phyloP scores from a whole-genome alignment of 2,113 vertebrate species.

The Oplegnathus fasciatus region DNA sequence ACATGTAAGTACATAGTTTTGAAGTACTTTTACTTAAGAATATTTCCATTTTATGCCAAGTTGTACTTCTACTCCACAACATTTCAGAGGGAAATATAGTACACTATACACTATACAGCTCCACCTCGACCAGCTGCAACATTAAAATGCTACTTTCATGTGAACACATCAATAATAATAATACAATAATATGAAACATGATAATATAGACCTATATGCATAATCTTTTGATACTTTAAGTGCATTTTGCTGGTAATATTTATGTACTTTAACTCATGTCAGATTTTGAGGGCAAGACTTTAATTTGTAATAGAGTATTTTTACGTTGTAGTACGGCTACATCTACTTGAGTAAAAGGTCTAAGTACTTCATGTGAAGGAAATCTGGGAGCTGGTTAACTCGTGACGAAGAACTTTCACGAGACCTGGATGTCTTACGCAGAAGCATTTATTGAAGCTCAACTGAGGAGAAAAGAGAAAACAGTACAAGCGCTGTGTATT shows the following conservation, averaged over 20 bases:
- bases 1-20: not conserved
- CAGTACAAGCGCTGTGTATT: too few relatives aligned
- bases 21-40: not conserved
- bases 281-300: not conserved
- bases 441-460: too few relatives aligned
- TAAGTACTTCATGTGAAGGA: too few relatives aligned
- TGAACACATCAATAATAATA: not conserved
- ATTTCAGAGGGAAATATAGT: not conserved
- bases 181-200: too few relatives aligned
- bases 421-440: too few relatives aligned
- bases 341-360: too few relatives aligned
- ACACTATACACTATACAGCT: not conserved
- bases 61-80: not conserved
- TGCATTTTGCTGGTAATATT: too few relatives aligned
- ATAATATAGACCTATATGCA: too few relatives aligned
- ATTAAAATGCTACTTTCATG: not conserved
- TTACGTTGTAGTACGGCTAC: not conserved
- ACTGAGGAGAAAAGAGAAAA: too few relatives aligned
- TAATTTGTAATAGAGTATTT: not conserved
- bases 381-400: too few relatives aligned
- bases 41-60: not conserved
- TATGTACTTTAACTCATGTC: not conserved
- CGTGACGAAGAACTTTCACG: too few relatives aligned
- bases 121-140: not conserved
- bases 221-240: too few relatives aligned